Evolutionary conservation across 2,113 vertebrate genomes (phyloP).

Genomic region (Tichodroma muraria): DNA sequence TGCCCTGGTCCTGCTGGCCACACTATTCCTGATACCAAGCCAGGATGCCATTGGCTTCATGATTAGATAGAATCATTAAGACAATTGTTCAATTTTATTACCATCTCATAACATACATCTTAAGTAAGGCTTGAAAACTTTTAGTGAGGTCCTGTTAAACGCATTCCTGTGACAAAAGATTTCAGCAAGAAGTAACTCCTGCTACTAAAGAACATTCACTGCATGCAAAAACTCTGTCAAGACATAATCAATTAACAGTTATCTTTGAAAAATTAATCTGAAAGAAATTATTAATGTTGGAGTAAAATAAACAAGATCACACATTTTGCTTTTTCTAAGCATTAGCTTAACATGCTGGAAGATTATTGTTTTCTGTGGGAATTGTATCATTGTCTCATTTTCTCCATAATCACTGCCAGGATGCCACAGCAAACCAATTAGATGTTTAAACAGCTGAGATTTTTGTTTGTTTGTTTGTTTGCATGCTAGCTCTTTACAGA

Average conservation of each 20-base stretch:
- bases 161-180: not conserved
- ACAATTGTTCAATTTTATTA: not conserved
- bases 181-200: not conserved
- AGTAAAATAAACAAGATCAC: constrained; percentile 7
- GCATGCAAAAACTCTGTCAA: constrained; percentile 31
- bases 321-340: constrained; percentile 10
- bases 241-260: not conserved
- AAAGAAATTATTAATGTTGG: constrained; percentile 5
- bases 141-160: not conserved
- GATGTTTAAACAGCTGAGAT: not conserved
- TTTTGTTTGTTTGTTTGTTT: not conserved
- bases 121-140: not conserved
- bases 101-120: not conserved
- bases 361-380: constrained; percentile 55
- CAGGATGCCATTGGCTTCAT: not conserved
- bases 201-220: not conserved
- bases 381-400: constrained; percentile 57
- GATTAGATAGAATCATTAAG: not conserved
- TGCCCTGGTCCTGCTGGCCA: not conserved
- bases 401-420: constrained; percentile 1
- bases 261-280: not conserved
- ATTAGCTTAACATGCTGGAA: constrained; percentile 56
- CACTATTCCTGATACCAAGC: not conserved
- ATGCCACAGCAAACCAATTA: not conserved
- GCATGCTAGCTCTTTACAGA: not conserved